Evolutionary conservation across 1,140 invertebrate genomes (phyloP), one percentile per base, ranked within the genome.

Genomic region (Bicyclus anynana): DNA sequence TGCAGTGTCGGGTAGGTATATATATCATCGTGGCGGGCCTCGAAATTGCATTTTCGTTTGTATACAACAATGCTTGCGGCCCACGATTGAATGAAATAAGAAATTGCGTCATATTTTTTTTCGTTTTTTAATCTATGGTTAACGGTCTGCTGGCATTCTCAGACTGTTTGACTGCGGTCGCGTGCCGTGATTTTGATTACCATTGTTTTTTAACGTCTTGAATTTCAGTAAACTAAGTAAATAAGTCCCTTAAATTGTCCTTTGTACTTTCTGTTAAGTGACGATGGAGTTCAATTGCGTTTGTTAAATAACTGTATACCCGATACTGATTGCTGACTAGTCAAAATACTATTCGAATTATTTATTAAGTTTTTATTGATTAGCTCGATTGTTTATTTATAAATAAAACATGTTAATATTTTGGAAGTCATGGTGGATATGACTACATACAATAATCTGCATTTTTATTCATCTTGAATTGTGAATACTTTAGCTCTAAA

Each of bases 151-250:
- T 51, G 50, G 54, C 21, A 50, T 57, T 68, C 48, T 58, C 35
- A 38, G 33, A 35, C 51, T 53, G 18, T 46, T 62, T 50, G 33
- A 44, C 53, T 23, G 38, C 35, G 56, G 77, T 75, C 81, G 79
- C 79, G 79, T 84, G 81, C 79, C 78, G 46, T 40, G 53, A n/a
- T 57, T 58, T 69, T 69, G 65, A 55, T 62, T 69, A 67, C 65
- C 72, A 60, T 60, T 54, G 54, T 57, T 60, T 54, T 57, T 51
- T 47, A 48, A 55, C 46, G 52, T 37, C 52, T 53, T 47, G 26
- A 52, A 62, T 54, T 56, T 51, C 38, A 33, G 29, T 33, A 0
- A n/a, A n/a, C n/a, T 33, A 33, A 10, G 9, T 33, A 40, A 40
- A 40, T 40, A 40, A 13, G 37, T 29, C 10, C 10, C 4, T 10